Evolutionary conservation across 2,113 vertebrate genomes (phyloP), one percentile per base, ranked within the genome.

Genomic region (Chrysochloris asiatica): DNA sequence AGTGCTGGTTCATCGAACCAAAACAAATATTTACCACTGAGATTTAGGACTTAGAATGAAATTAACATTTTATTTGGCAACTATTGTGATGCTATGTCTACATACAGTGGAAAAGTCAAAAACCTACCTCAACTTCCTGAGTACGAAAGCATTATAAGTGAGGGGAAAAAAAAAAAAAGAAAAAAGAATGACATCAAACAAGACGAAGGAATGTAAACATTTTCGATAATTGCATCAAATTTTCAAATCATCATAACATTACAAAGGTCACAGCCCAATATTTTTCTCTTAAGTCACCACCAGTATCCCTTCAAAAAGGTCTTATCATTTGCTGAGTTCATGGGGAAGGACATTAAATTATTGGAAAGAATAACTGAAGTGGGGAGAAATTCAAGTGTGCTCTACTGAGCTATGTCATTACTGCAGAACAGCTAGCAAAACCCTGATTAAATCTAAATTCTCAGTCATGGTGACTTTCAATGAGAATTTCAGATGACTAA

Each of bases 81-180:
- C 87, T 86, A 93, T 17, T 95, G 94, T 52, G 43, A 95, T 94
- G 89, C 84, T 89, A 73, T 3, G 9, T 92, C 95, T 96, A 97
- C 92, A 95, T 89, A 97, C 36, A 95, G 94, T 94, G 97, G 94
- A 97, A 97, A 98, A 97, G 47, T 91, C 67, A 95, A 96, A 94
- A 96, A 98, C 98, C 94, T 98, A 98, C 98, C 98, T 98, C 98
- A 96, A 98, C 98, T 95, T 98, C 98, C 98, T 98, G 97, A 97
- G 89, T 78, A 97, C n/a, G 98, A 69, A 97, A 97, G 98, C 98
- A 95, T 98, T 97, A 97, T 93, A 96, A 97, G 98, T 96, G 96
- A 97, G 96, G 95, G 95, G 94, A 96, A 93, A 85, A 97, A 97
- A 97, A 97, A 86, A 96, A 93, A 85, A 97, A 97, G 97, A 97